These are phyloP conservation scores for Spatulosminthurus flaviceps DNA, from an alignment of 2,888 invertebrate genomes.

Conservation along the genomic window DNA sequence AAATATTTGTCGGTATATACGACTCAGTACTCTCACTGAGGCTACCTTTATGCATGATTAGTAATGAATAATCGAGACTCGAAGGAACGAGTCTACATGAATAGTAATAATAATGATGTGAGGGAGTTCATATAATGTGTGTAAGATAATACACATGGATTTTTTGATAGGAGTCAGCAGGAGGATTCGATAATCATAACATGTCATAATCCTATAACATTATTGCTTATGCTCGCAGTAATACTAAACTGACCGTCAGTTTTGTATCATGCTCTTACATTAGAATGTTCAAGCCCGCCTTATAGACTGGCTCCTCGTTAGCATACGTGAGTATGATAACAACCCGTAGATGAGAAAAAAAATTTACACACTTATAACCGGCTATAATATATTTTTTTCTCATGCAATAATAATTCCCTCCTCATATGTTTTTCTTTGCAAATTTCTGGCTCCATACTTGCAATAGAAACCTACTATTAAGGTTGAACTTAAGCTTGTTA, in stretches of 20 bases:
- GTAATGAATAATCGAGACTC: no score
- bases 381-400: no score
- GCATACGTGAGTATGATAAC: slow-evolving; percentile 31
- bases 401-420: background rate
- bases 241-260: slow-evolving; percentile 8
- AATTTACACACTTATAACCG: no score
- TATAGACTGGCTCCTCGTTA: slow-evolving; percentile 25
- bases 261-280: background rate
- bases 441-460: no score
- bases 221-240: no score
- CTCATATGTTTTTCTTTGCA: background rate
- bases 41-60: no score
- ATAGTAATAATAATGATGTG: background rate
- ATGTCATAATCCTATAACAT: slow-evolving; percentile 29
- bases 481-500: no score
- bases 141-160: no score
- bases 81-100: background rate
- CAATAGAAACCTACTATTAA: no score
- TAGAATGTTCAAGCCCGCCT: background rate
- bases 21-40: background rate
- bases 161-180: background rate
- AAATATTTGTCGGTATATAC: slow-evolving; percentile 7
- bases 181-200: slow-evolving; percentile 31
- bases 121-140: no score
- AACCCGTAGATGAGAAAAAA: no score